Conservation (phyloP, 2,888 invertebrate genomes). For the Platerodrilus igneus region DNA sequence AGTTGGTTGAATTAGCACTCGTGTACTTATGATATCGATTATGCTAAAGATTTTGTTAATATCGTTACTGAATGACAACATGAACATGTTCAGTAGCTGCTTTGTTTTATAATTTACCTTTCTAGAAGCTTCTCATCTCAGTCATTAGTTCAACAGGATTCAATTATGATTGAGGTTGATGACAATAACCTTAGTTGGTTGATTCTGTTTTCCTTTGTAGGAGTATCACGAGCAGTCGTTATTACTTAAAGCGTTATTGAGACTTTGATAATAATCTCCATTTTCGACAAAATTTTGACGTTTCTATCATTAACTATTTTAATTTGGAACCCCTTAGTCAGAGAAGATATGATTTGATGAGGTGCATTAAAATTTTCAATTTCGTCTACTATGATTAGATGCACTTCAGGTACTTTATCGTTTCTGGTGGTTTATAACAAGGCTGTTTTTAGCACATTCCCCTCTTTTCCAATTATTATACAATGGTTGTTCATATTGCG, state of each 20-base stretch:
- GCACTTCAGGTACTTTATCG: neutral
- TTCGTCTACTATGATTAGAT: no score
- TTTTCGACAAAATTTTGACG: no score
- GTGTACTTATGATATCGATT: conserved; percentile 1
- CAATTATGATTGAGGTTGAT: neutral
- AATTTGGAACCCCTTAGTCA: no score
- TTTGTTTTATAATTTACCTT: conserved; percentile 3
- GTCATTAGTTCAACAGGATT: neutral
- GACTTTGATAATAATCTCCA: neutral
- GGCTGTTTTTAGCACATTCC: neutral
- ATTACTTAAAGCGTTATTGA: neutral
- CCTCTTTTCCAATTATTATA: neutral
- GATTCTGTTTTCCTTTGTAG: conserved; percentile 7
- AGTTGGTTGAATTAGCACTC: conserved; percentile 2
- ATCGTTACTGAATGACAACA: conserved; percentile 1
- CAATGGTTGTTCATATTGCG: neutral
- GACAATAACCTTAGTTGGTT: conserved; percentile 1
- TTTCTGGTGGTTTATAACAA: neutral
- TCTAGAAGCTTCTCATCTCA: neutral
- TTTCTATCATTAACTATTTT: no score
- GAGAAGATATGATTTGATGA: no score
- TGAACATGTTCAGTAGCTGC: conserved; percentile 4
- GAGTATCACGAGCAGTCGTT: neutral
- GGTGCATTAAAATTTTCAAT: no score
- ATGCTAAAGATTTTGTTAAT: conserved; percentile 2